Evolutionary conservation across 2,113 vertebrate species (phyloP).

Genomic region (Montifringilla adamsi): DNA sequence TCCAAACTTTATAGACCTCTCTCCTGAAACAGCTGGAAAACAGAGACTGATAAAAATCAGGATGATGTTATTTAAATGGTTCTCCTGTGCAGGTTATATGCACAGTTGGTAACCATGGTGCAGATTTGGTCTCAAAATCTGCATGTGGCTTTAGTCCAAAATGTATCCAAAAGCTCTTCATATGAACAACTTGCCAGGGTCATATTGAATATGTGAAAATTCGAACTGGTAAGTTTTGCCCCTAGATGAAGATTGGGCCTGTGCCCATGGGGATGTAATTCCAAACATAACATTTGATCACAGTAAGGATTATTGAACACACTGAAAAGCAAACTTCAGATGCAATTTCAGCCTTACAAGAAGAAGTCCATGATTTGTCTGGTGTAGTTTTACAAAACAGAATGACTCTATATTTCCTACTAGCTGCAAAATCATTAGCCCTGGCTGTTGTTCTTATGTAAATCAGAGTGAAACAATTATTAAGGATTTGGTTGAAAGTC

Average conservation of each 20-base stretch:
- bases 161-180: neutral
- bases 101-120: no score
- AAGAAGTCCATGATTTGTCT: neutral
- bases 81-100: neutral
- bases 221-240: neutral
- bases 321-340: neutral
- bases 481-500: neutral
- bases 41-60: neutral
- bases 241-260: neutral
- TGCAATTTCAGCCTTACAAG: neutral
- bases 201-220: neutral
- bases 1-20: neutral
- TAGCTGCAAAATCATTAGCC: neutral
- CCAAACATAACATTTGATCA: neutral
- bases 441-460: neutral
- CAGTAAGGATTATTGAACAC: neutral
- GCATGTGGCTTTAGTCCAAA: neutral
- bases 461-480: neutral
- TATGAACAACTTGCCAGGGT: neutral
- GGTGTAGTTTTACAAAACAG: neutral
- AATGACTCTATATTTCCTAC: neutral
- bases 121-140: neutral
- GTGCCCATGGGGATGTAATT: neutral
- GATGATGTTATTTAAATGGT: neutral
- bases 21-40: neutral